Conservation (phyloP, 2,888 invertebrate species). For the Gari tellinella region DNA sequence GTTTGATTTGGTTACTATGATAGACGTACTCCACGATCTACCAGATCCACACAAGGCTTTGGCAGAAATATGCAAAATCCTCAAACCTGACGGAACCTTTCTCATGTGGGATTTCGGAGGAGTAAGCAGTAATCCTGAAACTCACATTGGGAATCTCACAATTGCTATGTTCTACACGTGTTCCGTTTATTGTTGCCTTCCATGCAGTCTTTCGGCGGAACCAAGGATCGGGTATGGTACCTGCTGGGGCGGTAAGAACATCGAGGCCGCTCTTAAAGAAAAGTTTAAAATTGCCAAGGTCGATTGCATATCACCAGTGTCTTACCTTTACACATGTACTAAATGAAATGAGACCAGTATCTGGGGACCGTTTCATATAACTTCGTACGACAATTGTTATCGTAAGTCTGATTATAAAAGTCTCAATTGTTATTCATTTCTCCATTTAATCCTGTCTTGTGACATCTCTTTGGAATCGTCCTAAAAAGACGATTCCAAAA, state of each 20-base stretch:
- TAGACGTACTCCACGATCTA: conserved; percentile 45
- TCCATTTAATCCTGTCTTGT: no score
- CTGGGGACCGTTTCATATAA: no score
- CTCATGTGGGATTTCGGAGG: conserved; percentile 34
- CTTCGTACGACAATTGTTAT: no score
- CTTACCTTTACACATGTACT: no score
- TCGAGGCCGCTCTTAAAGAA: no score
- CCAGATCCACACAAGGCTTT: conserved; percentile 43
- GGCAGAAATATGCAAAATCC: conserved; percentile 21
- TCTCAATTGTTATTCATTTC: no score
- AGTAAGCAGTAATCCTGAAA: conserved; percentile 29
- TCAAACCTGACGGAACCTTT: conserved; percentile 35
- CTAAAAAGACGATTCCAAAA: no score
- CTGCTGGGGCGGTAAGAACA: conserved; percentile 51
- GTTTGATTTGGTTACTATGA: conserved; percentile 46
- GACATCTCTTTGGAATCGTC: no score
- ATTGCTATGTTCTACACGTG: conserved; percentile 34
- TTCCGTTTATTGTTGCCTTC: conserved; percentile 49
- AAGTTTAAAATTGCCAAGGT: no score
- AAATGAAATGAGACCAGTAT: no score
- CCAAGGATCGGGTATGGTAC: conserved; percentile 45
- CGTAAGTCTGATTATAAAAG: no score
- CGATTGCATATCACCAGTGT: no score
- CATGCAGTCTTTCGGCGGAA: conserved; percentile 33
- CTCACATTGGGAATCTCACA: conserved; percentile 25